phyloP scores from a whole-genome alignment of 2,888 invertebrate genomes.

The Protula sp. region DNA sequence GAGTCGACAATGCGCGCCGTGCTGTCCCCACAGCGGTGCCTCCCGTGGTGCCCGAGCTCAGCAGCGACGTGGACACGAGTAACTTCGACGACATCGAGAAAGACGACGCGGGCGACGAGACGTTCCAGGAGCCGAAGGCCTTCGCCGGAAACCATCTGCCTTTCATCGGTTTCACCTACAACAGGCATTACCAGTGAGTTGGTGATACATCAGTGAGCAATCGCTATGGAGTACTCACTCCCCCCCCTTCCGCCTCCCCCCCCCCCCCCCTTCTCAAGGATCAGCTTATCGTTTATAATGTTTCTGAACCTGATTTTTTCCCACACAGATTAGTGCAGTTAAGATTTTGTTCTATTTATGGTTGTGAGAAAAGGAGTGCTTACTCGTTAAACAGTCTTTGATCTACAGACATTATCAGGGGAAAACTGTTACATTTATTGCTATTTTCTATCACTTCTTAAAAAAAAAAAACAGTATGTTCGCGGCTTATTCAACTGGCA shows the following conservation, averaged over 20 bases:
- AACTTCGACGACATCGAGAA: conserved; percentile 98
- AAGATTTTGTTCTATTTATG: no score
- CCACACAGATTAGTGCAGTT: no score
- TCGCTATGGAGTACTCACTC: not conserved
- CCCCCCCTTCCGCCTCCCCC: not conserved
- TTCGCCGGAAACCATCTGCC: conserved; percentile 98
- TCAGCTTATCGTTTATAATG: not conserved
- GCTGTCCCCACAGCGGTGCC: conserved; percentile 70
- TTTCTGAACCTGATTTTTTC: not conserved
- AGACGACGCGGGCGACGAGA: conserved; percentile 84
- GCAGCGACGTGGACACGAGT: conserved; percentile 94
- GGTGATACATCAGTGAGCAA: not conserved
- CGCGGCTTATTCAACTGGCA: no score
- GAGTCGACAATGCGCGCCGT: no score
- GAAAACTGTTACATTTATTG: no score
- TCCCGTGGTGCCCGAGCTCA: conserved; percentile 92
- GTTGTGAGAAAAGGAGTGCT: no score
- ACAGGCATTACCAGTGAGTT: conserved; percentile 68
- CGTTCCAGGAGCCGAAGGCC: conserved; percentile 92
- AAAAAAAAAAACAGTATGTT: no score
- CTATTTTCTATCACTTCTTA: no score
- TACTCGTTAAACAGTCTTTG: no score
- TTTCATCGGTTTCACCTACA: conserved; percentile 95
- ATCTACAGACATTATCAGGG: no score
- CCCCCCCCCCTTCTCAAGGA: not conserved